A percentile compares a stretch with the other conserved stretches of the same genome.
Conservation (phyloP, 2,888 invertebrate genomes). For the Ditylenchus weischeri region DNA sequence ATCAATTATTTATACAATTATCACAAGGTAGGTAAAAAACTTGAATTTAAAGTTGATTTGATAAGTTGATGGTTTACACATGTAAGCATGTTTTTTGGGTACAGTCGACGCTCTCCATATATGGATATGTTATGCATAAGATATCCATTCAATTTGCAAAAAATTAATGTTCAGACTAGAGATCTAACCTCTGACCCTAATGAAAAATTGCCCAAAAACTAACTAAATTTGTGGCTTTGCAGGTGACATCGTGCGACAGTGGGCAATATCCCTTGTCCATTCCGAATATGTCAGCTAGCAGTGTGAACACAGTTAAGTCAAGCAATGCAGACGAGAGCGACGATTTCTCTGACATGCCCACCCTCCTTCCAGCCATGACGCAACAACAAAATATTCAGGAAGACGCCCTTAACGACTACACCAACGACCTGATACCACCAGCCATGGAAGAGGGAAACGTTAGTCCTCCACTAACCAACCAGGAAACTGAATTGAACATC, state of each 20-base stretch:
- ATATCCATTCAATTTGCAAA: too few species aligned
- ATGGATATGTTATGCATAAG: too few species aligned
- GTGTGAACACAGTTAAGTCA: constrained; percentile 19
- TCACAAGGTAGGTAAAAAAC: too few species aligned
- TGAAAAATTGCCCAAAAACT: too few species aligned
- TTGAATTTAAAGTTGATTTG: background rate
- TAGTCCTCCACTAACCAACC: constrained; percentile 1
- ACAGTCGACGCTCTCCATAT: too few species aligned
- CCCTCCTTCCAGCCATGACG: constrained; percentile 32
- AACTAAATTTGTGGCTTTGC: background rate
- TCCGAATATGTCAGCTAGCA: constrained; percentile 10
- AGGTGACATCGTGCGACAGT: constrained; percentile 6
- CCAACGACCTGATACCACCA: constrained; percentile 4
- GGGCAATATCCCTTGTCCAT: constrained; percentile 5
- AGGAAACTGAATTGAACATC: background rate
- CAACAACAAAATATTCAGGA: background rate
- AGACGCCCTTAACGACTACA: background rate
- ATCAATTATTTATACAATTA: too few species aligned
- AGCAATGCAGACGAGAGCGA: constrained; percentile 22
- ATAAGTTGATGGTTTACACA: too few species aligned
- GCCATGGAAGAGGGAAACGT: background rate
- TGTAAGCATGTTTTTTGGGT: too few species aligned
- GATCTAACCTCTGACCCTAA: too few species aligned
- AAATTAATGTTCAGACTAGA: too few species aligned
- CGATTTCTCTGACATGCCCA: constrained; percentile 43